Conservation (phyloP, 1,140 invertebrate species). For the Tetranychus cinnabarinus region DNA sequence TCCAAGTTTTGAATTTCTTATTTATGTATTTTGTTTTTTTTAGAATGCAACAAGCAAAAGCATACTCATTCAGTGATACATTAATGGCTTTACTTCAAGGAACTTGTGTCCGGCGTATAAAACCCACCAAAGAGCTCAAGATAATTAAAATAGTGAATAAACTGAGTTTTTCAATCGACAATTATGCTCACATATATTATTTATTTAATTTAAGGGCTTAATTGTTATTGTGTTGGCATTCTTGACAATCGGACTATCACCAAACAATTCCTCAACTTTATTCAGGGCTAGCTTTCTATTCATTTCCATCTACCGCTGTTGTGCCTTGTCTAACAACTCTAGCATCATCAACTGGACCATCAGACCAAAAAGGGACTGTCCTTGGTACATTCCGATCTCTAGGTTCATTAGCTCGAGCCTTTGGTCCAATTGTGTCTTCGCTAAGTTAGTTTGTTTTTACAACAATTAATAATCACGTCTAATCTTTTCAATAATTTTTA, state of each 20-base stretch:
- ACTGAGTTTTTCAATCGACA: background rate
- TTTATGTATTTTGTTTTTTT: background rate
- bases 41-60: constrained; percentile 88
- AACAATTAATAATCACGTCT: background rate
- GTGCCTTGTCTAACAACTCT: constrained; percentile 79
- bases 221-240: constrained; percentile 67
- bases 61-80: constrained; percentile 82
- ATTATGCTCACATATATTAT: background rate
- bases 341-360: constrained; percentile 51
- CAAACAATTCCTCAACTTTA: constrained; percentile 35
- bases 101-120: constrained; percentile 51
- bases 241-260: constrained; percentile 51
- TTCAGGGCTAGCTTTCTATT: constrained; percentile 58
- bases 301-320: constrained; percentile 72
- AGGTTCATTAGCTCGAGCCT: constrained; percentile 69
- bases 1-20: background rate
- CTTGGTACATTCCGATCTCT: constrained; percentile 81
- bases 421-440: constrained; percentile 68
- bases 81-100: constrained; percentile 87
- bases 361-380: constrained; percentile 66
- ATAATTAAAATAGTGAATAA: constrained; percentile 36
- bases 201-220: constrained; percentile 35
- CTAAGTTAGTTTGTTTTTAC: constrained; percentile 3
- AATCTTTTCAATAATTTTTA: background rate
- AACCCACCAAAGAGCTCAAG: constrained; percentile 43